Percentiles rank a stretch among this genome's conserved stretches.
phyloP scores from a whole-genome alignment of 2,113 vertebrate genomes.

The Cephalopholis sonnerati region DNA sequence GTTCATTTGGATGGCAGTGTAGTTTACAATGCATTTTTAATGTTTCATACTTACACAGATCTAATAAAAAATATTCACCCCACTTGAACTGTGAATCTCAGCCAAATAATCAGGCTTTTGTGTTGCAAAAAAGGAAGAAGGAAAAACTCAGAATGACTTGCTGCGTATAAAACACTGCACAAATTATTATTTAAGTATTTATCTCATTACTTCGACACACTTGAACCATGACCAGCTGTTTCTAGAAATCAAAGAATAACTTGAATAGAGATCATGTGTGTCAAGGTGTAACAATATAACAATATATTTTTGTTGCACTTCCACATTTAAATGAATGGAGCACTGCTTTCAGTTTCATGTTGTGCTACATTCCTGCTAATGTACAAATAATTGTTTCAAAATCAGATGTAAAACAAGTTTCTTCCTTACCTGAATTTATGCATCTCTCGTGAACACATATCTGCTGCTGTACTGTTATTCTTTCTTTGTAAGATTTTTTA shows the following conservation, averaged over 20 bases:
- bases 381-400: too few relatives aligned
- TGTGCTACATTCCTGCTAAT: too few relatives aligned
- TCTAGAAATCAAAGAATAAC: not conserved
- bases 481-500: too few relatives aligned
- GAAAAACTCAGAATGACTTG: not conserved
- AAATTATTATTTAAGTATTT: not conserved
- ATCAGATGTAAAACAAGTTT: too few relatives aligned
- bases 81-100: not conserved
- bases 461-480: too few relatives aligned
- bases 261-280: not conserved
- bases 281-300: not conserved
- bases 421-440: too few relatives aligned
- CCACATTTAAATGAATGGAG: too few relatives aligned
- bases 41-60: not conserved
- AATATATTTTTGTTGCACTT: too few relatives aligned
- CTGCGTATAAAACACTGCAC: too few relatives aligned
- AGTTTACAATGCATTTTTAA: constrained; percentile 1
- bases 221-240: not conserved
- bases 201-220: not conserved
- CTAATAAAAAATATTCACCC: not conserved
- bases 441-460: too few relatives aligned
- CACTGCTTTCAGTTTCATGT: too few relatives aligned
- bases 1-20: not conserved
- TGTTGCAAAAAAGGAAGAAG: not conserved
- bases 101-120: not conserved